Evolutionary conservation across 2,888 invertebrate species (phyloP).

Genomic region (Ceramica pisi): DNA sequence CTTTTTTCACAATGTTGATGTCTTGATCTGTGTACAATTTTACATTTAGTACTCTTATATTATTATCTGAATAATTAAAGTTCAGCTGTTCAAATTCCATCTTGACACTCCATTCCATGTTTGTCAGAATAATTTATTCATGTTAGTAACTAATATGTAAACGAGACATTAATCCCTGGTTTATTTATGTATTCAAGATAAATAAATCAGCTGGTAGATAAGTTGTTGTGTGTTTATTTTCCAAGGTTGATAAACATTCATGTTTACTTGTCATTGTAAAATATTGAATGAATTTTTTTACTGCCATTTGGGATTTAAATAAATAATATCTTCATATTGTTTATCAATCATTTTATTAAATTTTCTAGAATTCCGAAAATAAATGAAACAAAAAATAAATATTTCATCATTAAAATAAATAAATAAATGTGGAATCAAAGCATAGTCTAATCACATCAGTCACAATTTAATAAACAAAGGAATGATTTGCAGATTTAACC

Average conservation of each 20-base stretch:
- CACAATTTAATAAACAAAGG: conserved; percentile 9
- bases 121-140: conserved; percentile 26
- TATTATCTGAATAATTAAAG: conserved; percentile 20
- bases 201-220: conserved; percentile 32
- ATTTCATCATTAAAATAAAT: not conserved
- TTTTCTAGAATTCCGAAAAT: too few relatives aligned
- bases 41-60: not conserved
- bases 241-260: conserved; percentile 18
- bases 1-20: conserved; percentile 28
- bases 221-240: conserved; percentile 12
- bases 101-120: conserved; percentile 8
- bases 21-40: conserved; percentile 10
- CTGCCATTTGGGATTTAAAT: not conserved
- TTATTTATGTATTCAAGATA: conserved; percentile 33
- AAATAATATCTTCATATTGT: too few relatives aligned
- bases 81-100: conserved; percentile 11
- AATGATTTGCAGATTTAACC: conserved; percentile 34
- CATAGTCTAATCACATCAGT: conserved; percentile 1
- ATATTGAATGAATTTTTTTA: too few relatives aligned
- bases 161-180: conserved; percentile 24
- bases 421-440: not conserved
- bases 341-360: too few relatives aligned
- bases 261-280: not conserved
- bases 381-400: not conserved
- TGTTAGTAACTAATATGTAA: conserved; percentile 28